Conservation (phyloP, 2,888 invertebrate genomes). For the Euplagia quadripunctaria region DNA sequence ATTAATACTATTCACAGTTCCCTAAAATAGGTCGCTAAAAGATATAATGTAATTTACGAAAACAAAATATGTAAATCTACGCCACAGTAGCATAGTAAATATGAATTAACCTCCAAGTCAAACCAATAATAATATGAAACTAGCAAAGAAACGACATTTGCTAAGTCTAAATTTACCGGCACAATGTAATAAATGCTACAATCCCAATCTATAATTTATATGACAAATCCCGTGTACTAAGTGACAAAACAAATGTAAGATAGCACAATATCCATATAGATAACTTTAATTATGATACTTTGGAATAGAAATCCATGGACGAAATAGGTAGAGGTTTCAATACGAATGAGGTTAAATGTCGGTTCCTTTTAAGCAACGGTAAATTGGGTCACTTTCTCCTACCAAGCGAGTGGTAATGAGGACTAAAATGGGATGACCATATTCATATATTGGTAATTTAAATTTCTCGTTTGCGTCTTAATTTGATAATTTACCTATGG, state of each 20-base stretch:
- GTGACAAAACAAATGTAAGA: constrained; percentile 46
- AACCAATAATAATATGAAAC: constrained; percentile 10
- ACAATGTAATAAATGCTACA: constrained; percentile 26
- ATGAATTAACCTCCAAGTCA: constrained; percentile 3
- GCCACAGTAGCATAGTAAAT: not conserved
- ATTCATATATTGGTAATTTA: constrained; percentile 40
- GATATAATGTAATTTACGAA: not conserved
- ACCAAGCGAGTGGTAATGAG: constrained; percentile 40
- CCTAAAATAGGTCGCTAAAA: no score
- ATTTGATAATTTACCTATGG: constrained; percentile 35
- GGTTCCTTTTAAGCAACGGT: constrained; percentile 52
- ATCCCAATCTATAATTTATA: constrained; percentile 41
- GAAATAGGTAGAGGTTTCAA: constrained; percentile 51
- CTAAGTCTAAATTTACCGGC: constrained; percentile 1
- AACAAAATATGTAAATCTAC: not conserved
- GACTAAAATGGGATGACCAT: constrained; percentile 43
- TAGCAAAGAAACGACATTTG: constrained; percentile 12
- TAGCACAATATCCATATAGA: constrained; percentile 54
- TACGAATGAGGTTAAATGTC: constrained; percentile 51
- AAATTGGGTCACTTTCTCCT: constrained; percentile 49
- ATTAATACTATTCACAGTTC: not conserved
- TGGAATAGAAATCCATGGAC: constrained; percentile 45
- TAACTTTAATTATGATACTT: constrained; percentile 49
- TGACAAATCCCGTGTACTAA: constrained; percentile 45
- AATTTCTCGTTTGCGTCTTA: constrained; percentile 45